These are phyloP conservation scores for Pentamera pediparva DNA, from an alignment of 53 echinoderm and acorn worm genomes.

Conservation along the genomic window DNA sequence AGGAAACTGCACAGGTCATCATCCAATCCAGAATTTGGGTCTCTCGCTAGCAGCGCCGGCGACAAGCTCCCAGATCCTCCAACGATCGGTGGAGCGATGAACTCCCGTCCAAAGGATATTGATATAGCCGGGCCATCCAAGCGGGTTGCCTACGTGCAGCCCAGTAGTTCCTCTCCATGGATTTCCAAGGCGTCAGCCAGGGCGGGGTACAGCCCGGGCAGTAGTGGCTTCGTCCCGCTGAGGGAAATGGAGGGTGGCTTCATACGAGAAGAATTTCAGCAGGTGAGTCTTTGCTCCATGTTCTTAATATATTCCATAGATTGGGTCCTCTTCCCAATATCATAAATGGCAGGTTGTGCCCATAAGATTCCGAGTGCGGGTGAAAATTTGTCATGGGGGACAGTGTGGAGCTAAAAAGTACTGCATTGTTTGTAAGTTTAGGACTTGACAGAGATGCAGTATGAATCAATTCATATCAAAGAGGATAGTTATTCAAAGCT, in stretches of 20 bases:
- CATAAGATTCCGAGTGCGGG: too few relatives aligned
- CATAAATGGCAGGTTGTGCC: too few relatives aligned
- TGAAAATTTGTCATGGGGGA: too few relatives aligned
- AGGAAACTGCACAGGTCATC: constrained; percentile 10
- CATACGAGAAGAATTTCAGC: too few relatives aligned
- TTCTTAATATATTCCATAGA: too few relatives aligned
- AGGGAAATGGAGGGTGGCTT: constrained; percentile 7
- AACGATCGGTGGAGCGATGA: constrained; percentile 5
- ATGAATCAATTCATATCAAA: too few relatives aligned
- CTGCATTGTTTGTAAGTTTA: too few relatives aligned
- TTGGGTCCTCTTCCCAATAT: too few relatives aligned
- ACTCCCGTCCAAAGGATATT: constrained; percentile 13
- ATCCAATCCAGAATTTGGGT: constrained; percentile 11
- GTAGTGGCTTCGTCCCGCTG: background rate
- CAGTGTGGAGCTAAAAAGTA: too few relatives aligned
- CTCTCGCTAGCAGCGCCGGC: background rate
- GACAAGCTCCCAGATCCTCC: background rate
- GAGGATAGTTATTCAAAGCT: too few relatives aligned
- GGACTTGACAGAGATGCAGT: too few relatives aligned
- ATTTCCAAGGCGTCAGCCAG: background rate
- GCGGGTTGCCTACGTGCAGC: constrained; percentile 12
- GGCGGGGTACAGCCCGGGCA: background rate
- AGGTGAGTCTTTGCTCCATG: too few relatives aligned
- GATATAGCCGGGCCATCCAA: constrained; percentile 12
- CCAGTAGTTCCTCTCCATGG: constrained; percentile 17